Conservation (phyloP, 2,113 vertebrate species). For the Trichomycterus rosablanca region DNA sequence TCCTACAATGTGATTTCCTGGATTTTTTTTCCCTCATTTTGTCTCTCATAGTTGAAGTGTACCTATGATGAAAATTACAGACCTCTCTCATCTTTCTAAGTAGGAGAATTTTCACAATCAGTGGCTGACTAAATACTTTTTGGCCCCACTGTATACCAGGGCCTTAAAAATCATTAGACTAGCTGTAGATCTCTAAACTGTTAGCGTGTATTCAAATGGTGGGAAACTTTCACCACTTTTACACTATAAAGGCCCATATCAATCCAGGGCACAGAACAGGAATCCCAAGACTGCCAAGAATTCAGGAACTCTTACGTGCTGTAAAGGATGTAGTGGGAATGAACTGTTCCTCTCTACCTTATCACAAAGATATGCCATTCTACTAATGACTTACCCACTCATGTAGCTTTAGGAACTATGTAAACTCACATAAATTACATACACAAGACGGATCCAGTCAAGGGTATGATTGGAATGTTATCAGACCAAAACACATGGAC, state of each 20-base stretch:
- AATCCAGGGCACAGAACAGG: no score
- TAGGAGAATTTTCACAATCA: no score
- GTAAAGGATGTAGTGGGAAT: neutral
- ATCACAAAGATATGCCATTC: neutral
- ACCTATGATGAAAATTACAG: no score
- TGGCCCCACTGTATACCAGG: no score
- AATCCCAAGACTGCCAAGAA: neutral
- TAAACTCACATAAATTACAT: neutral
- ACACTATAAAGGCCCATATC: neutral
- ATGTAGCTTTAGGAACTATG: neutral
- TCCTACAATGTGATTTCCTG: no score
- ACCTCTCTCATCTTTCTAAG: no score
- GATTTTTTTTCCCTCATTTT: no score
- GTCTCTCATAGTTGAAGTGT: no score
- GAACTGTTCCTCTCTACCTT: constrained; percentile 4
- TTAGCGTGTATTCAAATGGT: no score
- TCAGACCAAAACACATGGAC: constrained; percentile 19
- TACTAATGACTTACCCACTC: neutral
- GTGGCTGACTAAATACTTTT: no score
- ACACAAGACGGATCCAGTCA: constrained; percentile 21
- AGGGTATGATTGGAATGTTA: constrained; percentile 55
- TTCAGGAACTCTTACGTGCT: neutral
- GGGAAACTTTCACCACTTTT: neutral
- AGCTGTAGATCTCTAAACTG: no score
- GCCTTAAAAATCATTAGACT: no score